Conservation (phyloP, 2,888 invertebrate species). For the Danaus chrysippus region DNA sequence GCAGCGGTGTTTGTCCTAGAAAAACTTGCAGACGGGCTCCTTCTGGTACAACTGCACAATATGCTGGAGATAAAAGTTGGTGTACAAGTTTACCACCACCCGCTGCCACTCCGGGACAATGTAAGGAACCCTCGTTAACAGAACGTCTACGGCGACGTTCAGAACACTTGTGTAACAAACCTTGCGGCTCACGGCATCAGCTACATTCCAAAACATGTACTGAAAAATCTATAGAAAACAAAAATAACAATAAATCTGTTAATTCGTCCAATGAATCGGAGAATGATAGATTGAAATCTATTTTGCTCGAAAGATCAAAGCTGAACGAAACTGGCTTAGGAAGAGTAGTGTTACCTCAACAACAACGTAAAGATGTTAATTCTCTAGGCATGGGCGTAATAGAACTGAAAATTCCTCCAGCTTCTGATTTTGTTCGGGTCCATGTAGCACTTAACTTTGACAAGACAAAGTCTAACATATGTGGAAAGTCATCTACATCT, state of each 20-base stretch:
- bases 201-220: conserved; percentile 3
- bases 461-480: not conserved
- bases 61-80: conserved; percentile 27
- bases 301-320: conserved; percentile 26
- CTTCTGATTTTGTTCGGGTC: conserved; percentile 30
- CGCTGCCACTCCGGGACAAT: conserved; percentile 22
- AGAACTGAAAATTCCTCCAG: conserved; percentile 38
- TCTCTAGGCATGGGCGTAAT: conserved; percentile 26
- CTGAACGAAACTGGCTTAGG: conserved; percentile 43
- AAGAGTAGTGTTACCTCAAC: conserved; percentile 32
- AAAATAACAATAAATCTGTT: not conserved
- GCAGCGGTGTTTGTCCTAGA: conserved; percentile 16
- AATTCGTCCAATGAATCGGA: conserved; percentile 2
- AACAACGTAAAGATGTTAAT: conserved; percentile 16
- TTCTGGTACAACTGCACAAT: conserved; percentile 8
- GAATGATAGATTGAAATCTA: conserved; percentile 19
- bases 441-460: conserved; percentile 28
- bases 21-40: conserved; percentile 13
- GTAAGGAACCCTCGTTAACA: conserved; percentile 28
- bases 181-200: conserved; percentile 4
- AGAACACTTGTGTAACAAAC: conserved; percentile 9
- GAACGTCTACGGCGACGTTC: conserved; percentile 30
- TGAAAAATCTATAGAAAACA: not conserved
- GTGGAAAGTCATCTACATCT: not conserved
- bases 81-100: conserved; percentile 30